Percentiles rank a stretch among this genome's conserved stretches.
Conservation (phyloP, 2,797 vertebrate genomes). For the Gambusia yucatana region DNA sequence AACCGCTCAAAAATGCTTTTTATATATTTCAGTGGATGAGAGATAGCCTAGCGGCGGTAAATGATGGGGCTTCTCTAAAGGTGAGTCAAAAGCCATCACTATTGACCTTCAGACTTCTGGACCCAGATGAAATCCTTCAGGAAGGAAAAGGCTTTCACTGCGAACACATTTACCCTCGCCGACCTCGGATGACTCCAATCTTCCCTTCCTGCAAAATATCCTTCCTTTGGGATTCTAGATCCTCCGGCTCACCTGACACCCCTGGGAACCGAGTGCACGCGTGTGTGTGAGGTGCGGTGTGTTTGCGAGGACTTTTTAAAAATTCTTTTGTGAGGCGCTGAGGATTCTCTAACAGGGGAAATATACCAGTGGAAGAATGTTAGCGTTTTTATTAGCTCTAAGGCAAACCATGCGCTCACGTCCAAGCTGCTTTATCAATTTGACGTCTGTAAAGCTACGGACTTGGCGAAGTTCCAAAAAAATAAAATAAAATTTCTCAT, state of each 20-base stretch:
- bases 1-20: not conserved
- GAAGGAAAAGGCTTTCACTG: conserved; percentile 74
- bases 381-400: conserved; percentile 19
- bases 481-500: not conserved
- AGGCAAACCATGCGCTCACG: not conserved
- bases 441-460: conserved; percentile 7
- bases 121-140: conserved; percentile 53
- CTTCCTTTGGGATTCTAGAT: conserved; percentile 74
- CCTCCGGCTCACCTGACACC: conserved; percentile 73
- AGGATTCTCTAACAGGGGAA: conserved; percentile 45
- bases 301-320: conserved; percentile 49
- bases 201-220: conserved; percentile 69
- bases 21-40: conserved; percentile 6
- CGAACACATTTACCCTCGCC: conserved; percentile 67
- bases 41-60: conserved; percentile 9
- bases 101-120: conserved; percentile 14
- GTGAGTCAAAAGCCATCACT: conserved; percentile 27
- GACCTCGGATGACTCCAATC: conserved; percentile 64
- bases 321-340: conserved; percentile 15
- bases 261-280: conserved; percentile 46
- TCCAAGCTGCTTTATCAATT: conserved; percentile 20
- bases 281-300: conserved; percentile 32
- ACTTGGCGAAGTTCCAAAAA: conserved; percentile 6
- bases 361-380: conserved; percentile 33
- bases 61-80: conserved; percentile 20